These are phyloP conservation scores for Plutomurus gul DNA, from an alignment of 1,140 invertebrate genomes.

Conservation along the genomic window DNA sequence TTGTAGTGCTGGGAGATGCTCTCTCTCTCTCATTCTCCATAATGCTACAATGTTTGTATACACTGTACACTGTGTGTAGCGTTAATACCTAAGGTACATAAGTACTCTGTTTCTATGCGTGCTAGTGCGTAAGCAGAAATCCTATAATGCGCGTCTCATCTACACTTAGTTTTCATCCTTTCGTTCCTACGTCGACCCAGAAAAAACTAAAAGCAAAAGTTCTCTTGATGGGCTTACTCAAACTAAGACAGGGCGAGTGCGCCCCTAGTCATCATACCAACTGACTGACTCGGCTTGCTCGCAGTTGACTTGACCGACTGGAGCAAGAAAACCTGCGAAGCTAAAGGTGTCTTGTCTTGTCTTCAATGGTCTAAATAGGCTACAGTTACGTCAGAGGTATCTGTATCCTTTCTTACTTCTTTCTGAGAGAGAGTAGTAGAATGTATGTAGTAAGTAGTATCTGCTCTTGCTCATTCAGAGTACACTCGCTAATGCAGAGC, in stretches of 20 bases:
- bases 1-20: not conserved
- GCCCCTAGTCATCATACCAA: conserved; percentile 14
- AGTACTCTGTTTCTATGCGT: too few relatives aligned
- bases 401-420: not conserved
- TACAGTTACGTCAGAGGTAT: not conserved
- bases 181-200: not conserved
- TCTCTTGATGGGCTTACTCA: not conserved
- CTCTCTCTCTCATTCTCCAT: too few relatives aligned
- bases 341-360: conserved; percentile 1
- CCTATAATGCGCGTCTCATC: not conserved
- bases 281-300: not conserved
- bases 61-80: too few relatives aligned
- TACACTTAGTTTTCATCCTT: not conserved
- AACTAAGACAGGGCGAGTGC: conserved; percentile 12
- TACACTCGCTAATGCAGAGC: too few relatives aligned
- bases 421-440: too few relatives aligned
- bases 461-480: too few relatives aligned
- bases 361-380: not conserved
- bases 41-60: too few relatives aligned
- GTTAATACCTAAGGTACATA: too few relatives aligned
- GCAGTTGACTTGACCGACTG: too few relatives aligned
- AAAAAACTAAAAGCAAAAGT: conserved; percentile 23
- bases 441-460: too few relatives aligned
- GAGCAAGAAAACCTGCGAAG: not conserved
- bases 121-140: not conserved